Conservation (phyloP, 2,113 vertebrate species). For the Stictonetta naevosa region DNA sequence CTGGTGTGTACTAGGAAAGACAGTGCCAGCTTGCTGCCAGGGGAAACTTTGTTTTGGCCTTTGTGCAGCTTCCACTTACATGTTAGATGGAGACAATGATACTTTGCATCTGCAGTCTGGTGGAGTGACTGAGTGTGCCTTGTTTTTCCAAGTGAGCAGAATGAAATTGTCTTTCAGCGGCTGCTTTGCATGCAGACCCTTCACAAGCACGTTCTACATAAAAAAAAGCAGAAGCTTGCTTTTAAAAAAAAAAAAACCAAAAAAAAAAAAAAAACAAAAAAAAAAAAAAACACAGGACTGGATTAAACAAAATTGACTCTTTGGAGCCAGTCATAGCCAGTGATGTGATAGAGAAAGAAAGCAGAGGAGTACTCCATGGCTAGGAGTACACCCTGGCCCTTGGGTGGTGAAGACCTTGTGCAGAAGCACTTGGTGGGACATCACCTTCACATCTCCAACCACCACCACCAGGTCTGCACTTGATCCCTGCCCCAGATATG, state of each 20-base stretch:
- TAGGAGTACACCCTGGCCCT: neutral
- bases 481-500: neutral
- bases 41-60: neutral
- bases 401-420: neutral
- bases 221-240: neutral
- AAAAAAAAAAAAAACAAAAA: too few relatives aligned
- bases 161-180: neutral
- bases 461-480: neutral
- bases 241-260: too few relatives aligned
- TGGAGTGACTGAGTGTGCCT: fast-evolving
- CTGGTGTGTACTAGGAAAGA: neutral
- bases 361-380: neutral
- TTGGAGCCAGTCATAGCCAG: neutral
- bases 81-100: neutral
- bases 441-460: neutral
- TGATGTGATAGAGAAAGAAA: neutral
- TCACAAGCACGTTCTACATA: neutral
- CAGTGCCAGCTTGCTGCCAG: neutral
- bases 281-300: neutral
- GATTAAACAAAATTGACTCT: neutral
- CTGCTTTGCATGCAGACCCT: neutral
- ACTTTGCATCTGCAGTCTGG: fast-evolving
- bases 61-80: neutral
- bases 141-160: neutral
- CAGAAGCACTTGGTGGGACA: neutral